These are phyloP conservation scores for Ophonus ardosiacus DNA, from an alignment of 2,888 invertebrate species.

Conservation along the genomic window DNA sequence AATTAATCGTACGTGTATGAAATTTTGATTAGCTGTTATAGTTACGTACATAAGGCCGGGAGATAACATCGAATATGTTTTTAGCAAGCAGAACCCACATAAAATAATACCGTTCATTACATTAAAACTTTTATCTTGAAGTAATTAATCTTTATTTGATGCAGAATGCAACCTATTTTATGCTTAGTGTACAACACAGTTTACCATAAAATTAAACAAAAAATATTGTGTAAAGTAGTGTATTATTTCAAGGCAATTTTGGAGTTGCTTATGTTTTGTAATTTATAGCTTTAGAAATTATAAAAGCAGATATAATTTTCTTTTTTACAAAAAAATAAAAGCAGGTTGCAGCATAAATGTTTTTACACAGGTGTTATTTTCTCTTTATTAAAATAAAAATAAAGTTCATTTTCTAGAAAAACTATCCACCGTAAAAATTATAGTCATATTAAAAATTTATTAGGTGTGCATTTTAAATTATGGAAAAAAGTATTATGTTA, in stretches of 20 bases:
- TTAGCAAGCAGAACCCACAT: slow-evolving; percentile 40
- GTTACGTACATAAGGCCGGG: slow-evolving; percentile 12
- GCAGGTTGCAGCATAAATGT: background rate
- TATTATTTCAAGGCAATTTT: background rate
- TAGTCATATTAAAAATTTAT: too few species aligned
- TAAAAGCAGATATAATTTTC: background rate
- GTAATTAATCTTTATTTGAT: slow-evolving; percentile 56
- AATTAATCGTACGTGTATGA: slow-evolving; percentile 53
- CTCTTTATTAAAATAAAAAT: too few species aligned
- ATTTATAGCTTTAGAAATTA: background rate
- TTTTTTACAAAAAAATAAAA: background rate
- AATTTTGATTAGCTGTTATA: slow-evolving; percentile 50
- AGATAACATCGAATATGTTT: slow-evolving; percentile 51
- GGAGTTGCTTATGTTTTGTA: background rate
- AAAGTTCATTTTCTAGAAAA: too few species aligned
- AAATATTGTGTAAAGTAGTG: slow-evolving; percentile 16
- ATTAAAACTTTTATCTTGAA: slow-evolving; percentile 48
- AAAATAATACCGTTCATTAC: slow-evolving; percentile 53
- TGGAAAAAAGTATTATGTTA: too few species aligned
- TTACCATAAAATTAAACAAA: slow-evolving; percentile 36
- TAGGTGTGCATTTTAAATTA: too few species aligned
- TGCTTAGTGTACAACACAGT: slow-evolving; percentile 19
- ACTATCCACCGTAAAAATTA: too few species aligned
- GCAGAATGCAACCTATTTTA: slow-evolving; percentile 40
- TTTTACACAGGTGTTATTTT: too few species aligned